A percentile compares a stretch with the other conserved stretches of the same genome.
Conservation (phyloP, 1,140 invertebrate species). For the Panagrolaimus sp. region DNA sequence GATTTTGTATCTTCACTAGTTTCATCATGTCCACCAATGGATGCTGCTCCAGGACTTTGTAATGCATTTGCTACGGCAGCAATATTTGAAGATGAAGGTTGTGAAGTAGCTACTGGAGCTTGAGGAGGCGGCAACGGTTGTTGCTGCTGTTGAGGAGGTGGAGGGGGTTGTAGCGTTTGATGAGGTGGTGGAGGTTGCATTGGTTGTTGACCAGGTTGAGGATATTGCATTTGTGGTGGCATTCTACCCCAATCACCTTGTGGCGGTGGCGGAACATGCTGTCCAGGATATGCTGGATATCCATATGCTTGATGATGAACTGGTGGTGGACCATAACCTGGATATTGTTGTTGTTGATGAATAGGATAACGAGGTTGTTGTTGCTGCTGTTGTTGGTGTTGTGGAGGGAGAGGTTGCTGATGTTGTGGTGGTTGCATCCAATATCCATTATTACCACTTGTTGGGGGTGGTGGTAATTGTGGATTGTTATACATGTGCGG, state of each 20-base stretch:
- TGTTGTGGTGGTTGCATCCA: no score
- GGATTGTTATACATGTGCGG: no score
- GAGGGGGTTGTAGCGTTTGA: neutral
- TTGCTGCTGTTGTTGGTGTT: neutral
- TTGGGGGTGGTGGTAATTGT: no score
- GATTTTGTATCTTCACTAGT: neutral
- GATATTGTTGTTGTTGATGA: neutral
- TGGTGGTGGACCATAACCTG: no score
- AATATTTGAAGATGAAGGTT: neutral
- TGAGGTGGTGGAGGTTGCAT: neutral
- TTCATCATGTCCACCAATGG: neutral
- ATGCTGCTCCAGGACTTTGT: conserved; percentile 1
- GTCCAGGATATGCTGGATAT: no score
- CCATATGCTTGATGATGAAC: neutral
- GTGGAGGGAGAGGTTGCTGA: no score
- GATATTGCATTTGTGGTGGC: neutral
- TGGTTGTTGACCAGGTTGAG: neutral
- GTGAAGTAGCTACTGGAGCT: neutral
- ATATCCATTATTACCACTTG: no score
- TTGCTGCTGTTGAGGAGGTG: neutral
- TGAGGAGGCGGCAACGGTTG: neutral
- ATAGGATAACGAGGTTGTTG: conserved; percentile 5
- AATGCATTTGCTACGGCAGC: neutral
- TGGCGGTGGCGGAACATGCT: no score
- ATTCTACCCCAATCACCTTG: conserved; percentile 1